These are phyloP conservation scores for Pentalonia nigronervosa DNA, from an alignment of 1,140 invertebrate genomes.

Conservation along the genomic window DNA sequence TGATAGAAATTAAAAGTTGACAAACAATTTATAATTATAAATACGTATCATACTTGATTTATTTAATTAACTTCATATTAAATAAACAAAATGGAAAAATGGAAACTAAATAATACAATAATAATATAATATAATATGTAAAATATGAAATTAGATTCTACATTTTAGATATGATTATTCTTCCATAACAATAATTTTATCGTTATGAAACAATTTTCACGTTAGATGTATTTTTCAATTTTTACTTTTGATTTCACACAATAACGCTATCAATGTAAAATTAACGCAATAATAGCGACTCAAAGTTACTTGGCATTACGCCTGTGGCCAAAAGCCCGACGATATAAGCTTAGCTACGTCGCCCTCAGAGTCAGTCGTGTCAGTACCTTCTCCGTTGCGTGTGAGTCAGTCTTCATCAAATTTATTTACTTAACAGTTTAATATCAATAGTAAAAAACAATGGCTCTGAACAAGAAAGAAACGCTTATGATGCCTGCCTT, in stretches of 20 bases:
- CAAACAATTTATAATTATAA: background rate
- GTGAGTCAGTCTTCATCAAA: background rate
- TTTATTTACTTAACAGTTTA: background rate
- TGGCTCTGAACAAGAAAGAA: constrained; percentile 49
- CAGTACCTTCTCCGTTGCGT: constrained; percentile 47
- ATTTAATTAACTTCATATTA: background rate
- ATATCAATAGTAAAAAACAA: background rate
- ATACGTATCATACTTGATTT: no score
- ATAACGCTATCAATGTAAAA: background rate
- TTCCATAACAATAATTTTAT: background rate
- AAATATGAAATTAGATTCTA: background rate
- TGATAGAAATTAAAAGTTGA: background rate
- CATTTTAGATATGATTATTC: background rate
- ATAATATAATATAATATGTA: no score
- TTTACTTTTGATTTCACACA: constrained; percentile 20
- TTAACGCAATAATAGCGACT: constrained; percentile 1
- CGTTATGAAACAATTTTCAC: background rate
- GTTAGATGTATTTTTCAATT: background rate
- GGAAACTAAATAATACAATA: background rate
- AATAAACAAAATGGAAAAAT: background rate
- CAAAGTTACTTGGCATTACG: constrained; percentile 16
- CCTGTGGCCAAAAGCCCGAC: background rate
- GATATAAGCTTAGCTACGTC: constrained; percentile 33
- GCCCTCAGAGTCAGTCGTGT: constrained; percentile 37
- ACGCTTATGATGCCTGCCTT: constrained; percentile 61